phyloP scores from a whole-genome alignment of 1,140 invertebrate genomes.

The Leptopilina boulardi region DNA sequence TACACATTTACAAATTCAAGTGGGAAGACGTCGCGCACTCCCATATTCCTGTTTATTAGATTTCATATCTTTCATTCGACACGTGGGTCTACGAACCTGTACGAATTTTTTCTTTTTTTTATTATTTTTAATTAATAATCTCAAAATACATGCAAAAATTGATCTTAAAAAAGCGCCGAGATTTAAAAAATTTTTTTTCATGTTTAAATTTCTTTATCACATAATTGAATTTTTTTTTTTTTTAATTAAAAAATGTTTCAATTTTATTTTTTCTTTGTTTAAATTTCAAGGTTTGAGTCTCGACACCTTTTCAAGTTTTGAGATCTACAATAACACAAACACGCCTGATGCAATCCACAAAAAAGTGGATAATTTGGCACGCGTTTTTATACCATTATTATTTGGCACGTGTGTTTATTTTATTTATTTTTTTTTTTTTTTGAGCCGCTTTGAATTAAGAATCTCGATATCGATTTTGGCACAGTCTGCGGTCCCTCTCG shows the following conservation, averaged over 20 bases:
- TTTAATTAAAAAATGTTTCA: too few species aligned
- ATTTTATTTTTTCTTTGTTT: too few species aligned
- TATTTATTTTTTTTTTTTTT: conserved; percentile 27
- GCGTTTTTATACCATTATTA: conserved; percentile 56
- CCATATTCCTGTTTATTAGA: background rate
- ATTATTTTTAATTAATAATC: conserved; percentile 8
- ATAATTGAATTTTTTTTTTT: too few species aligned
- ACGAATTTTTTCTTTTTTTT: conserved; percentile 26
- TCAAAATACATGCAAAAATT: background rate
- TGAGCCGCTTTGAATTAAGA: conserved; percentile 52
- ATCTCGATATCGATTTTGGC: conserved; percentile 48
- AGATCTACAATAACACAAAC: background rate
- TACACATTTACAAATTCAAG: conserved; percentile 7
- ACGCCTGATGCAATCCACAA: conserved; percentile 18
- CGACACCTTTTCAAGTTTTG: background rate
- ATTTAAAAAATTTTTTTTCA: background rate
- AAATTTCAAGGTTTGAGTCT: too few species aligned
- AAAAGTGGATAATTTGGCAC: conserved; percentile 66
- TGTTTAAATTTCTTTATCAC: too few species aligned
- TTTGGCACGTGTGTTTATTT: conserved; percentile 65
- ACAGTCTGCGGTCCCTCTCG: conserved; percentile 33
- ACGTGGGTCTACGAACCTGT: conserved; percentile 17
- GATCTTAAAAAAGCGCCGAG: background rate
- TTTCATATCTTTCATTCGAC: conserved; percentile 1
- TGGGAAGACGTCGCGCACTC: conserved; percentile 30